Base-by-base conservation (phyloP, 2,113 vertebrate genomes). In the Garra rufa region DNA sequence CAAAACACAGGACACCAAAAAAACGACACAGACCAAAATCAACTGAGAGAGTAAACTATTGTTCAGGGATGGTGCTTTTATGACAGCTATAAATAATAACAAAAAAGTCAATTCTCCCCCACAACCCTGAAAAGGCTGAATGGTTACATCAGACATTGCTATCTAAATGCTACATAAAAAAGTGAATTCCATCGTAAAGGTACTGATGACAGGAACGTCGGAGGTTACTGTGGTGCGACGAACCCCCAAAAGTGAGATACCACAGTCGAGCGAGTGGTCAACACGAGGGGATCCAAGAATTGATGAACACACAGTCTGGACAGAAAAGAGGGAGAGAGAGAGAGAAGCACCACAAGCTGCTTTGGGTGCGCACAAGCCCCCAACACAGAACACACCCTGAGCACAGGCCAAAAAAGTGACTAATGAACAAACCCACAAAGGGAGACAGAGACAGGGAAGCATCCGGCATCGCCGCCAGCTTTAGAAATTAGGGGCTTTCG, bases 41-140 rank as follows among this genome's bases (percentile, higher is more conserved):
- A 89, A 84, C 71, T 81, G 88, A 93, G 89, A 89, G 41, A 89
- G 55, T 76, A 63, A 81, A 87, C 87, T 92, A 88, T 91, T 95
- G 92, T 88, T 86, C 82, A 90, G 91, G 92, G 93, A 93, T 95
- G 92, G 92, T 93, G 92, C 93, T 95, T 88, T 95, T 95, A 95
- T 95, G 84, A 93, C 93, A 94, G 91, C 92, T 93, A 93, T 94
- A 95, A 95, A 95, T 94, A 94, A 94, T 92, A 94, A 94, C 88
- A 92, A 91, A 78, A 21, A 75, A 92, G 92, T 91, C 84, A 90
- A 84, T 90, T 91, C 48, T 88, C 89, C 91, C 90, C 90, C 88
- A 93, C 90, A 92, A 88, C 89, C 86, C 90, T 90, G 90, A 92
- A 92, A 93, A 90, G 89, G 89, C 90, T 90, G 90, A 93, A 92